phyloP scores from a whole-genome alignment of 2,797 vertebrate species.

The Sphenopsis melanotis region DNA sequence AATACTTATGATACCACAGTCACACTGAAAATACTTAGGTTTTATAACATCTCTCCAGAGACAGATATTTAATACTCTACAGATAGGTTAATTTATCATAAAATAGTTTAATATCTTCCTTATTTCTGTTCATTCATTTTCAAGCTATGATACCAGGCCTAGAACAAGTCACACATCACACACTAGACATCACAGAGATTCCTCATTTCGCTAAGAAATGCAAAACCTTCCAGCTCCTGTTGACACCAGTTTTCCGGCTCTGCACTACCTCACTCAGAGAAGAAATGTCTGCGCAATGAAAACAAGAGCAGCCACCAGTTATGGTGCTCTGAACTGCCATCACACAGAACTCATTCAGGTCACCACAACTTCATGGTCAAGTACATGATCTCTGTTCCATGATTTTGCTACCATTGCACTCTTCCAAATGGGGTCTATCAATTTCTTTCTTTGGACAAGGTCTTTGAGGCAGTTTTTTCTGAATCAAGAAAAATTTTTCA shows the following conservation, averaged over 20 bases:
- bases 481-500: not conserved
- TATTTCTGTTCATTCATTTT: slow-evolving; percentile 63
- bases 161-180: not conserved
- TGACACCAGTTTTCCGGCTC: not conserved
- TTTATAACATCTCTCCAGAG: slow-evolving; percentile 45
- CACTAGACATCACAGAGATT: not conserved
- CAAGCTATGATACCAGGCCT: slow-evolving; percentile 27
- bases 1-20: slow-evolving; percentile 28
- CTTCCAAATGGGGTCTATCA: not conserved
- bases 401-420: not conserved
- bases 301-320: not conserved
- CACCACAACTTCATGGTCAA: not conserved
- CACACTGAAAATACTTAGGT: slow-evolving; percentile 49
- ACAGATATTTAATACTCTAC: slow-evolving; percentile 52
- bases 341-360: not conserved
- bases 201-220: not conserved
- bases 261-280: not conserved
- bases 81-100: slow-evolving; percentile 65
- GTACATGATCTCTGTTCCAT: not conserved
- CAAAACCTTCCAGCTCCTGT: not conserved
- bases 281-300: not conserved
- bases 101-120: slow-evolving; percentile 47
- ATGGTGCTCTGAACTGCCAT: not conserved
- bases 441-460: not conserved
- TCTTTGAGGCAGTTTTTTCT: not conserved